phyloP scores from a whole-genome alignment of 2,797 vertebrate genomes.

The Synanceia verrucosa region DNA sequence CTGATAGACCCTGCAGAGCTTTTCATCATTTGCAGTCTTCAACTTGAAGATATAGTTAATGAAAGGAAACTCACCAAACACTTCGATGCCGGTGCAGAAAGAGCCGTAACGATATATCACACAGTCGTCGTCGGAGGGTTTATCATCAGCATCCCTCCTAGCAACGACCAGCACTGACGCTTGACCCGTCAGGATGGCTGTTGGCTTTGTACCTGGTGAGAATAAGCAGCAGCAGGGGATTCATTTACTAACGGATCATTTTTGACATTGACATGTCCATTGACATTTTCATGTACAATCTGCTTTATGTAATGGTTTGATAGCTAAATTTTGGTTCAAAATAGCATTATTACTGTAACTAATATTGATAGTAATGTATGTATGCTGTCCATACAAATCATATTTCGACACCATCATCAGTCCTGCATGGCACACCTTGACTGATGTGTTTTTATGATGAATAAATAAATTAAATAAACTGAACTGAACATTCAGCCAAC shows the following conservation, averaged over 20 bases:
- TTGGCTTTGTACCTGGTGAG: constrained; percentile 30
- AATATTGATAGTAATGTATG: too few relatives aligned
- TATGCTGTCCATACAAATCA: too few relatives aligned
- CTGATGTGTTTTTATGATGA: background rate
- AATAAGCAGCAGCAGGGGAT: background rate
- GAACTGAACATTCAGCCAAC: background rate
- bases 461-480: background rate
- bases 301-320: background rate
- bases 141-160: constrained; percentile 78
- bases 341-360: background rate
- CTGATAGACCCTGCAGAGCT: background rate
- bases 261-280: background rate
- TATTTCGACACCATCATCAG: too few relatives aligned
- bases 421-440: background rate
- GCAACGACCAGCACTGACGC: constrained; percentile 66
- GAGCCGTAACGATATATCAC: constrained; percentile 93
- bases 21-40: background rate
- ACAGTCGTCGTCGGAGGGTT: constrained; percentile 75
- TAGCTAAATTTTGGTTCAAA: background rate
- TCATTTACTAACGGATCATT: background rate
- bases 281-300: background rate
- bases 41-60: background rate
- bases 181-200: constrained; percentile 46
- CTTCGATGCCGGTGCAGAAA: constrained; percentile 86
- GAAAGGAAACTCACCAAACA: constrained; percentile 85